Percentiles rank a stretch among this genome's conserved stretches.
phyloP scores from a whole-genome alignment of 1,140 invertebrate genomes.

The Littorina saxatilis region DNA sequence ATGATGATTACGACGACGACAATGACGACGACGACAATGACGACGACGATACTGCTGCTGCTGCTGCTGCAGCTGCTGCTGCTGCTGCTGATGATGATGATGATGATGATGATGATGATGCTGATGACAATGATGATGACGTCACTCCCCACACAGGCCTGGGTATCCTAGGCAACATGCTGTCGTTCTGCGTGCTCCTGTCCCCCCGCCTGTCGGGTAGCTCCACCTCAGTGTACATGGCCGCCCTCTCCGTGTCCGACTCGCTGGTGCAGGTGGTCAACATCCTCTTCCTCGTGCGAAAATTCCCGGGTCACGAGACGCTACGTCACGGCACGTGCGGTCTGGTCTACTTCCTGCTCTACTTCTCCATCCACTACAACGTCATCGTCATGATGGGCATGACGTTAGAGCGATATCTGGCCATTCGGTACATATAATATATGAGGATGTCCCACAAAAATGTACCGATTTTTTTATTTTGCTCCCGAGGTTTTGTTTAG shows the following conservation, averaged over 20 bases:
- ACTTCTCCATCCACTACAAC: conserved; percentile 42
- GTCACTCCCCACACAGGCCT: conserved; percentile 41
- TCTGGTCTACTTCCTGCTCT: conserved; percentile 38
- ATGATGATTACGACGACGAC: no score
- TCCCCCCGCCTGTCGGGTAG: conserved; percentile 19
- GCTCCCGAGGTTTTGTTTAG: no score
- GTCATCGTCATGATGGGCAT: conserved; percentile 40
- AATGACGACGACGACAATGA: no score
- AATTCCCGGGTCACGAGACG: conserved; percentile 31
- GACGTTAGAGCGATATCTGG: conserved; percentile 43
- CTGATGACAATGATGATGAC: no score
- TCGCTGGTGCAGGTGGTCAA: conserved; percentile 4
- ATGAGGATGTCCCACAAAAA: no score
- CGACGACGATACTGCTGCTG: no score
- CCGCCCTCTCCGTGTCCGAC: conserved; percentile 13
- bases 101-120: no score
- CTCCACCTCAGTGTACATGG: conserved; percentile 18
- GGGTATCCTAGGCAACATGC: conserved; percentile 56
- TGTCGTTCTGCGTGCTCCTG: conserved; percentile 53
- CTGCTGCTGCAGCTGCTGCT: no score
- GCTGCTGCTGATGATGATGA: no score
- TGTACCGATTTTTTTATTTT: no score
- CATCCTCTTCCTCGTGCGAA: no score
- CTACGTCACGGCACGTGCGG: conserved; percentile 24
- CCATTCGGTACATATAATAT: conserved; percentile 25